Conservation (phyloP, 2,797 vertebrate species). For the Paratrypauchen microcephalus region DNA sequence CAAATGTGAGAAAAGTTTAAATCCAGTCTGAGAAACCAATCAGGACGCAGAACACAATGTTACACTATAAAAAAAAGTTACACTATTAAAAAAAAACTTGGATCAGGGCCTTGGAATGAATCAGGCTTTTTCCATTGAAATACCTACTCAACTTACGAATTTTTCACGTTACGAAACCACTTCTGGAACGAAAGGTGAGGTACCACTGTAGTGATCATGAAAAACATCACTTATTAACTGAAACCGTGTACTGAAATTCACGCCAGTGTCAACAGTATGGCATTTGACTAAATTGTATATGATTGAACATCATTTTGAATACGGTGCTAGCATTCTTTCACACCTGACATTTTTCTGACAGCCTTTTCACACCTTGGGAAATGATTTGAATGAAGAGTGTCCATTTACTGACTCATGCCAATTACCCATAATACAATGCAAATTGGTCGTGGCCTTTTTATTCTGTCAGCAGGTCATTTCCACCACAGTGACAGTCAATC, state of each 20-base stretch:
- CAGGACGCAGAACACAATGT: no score
- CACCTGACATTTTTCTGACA: background rate
- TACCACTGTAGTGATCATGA: no score
- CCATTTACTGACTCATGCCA: background rate
- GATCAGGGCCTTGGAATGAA: no score
- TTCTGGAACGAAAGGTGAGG: no score
- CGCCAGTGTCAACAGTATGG: background rate
- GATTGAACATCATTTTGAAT: background rate
- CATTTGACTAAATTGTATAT: background rate
- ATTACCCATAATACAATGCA: background rate
- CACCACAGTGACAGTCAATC: background rate
- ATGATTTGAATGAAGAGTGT: background rate
- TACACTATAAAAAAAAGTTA: no score
- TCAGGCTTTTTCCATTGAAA: no score
- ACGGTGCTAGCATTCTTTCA: background rate
- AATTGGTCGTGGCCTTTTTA: background rate
- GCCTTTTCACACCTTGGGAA: background rate
- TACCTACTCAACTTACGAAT: no score
- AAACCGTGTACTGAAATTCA: background rate
- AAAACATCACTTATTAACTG: background rate
- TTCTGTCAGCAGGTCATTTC: constrained; percentile 2
- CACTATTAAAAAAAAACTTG: no score
- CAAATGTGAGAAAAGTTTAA: no score
- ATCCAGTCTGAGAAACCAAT: no score
- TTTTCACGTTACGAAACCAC: no score